phyloP scores from a whole-genome alignment of 1,140 invertebrate species.

The Sipha flava region DNA sequence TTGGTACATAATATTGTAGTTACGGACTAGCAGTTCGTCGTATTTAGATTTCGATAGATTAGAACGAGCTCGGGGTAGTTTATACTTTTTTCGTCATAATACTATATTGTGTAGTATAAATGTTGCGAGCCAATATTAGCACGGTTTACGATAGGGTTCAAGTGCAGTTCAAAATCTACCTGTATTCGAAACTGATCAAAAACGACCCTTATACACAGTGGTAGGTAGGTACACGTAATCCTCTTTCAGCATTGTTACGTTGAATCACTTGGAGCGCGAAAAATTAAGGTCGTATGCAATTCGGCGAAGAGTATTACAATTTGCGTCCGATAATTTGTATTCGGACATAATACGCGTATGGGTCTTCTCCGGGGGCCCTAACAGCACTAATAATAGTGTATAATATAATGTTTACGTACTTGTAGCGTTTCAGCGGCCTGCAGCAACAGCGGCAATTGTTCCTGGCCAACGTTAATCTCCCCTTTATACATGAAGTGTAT shows the following conservation, averaged over 20 bases:
- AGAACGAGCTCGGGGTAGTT: no score
- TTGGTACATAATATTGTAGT: no score
- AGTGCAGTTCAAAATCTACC: no score
- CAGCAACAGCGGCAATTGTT: constrained; percentile 69
- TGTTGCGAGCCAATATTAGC: no score
- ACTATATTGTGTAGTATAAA: no score
- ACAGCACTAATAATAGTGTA: neutral
- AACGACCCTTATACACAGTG: no score
- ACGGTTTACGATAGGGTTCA: no score
- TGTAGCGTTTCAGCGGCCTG: constrained; percentile 78
- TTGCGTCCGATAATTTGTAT: neutral
- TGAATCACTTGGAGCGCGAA: neutral
- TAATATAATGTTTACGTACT: constrained; percentile 40
- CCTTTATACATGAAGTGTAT: constrained; percentile 89
- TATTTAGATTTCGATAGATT: no score
- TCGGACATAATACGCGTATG: neutral
- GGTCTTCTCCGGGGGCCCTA: neutral
- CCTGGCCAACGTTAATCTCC: constrained; percentile 75
- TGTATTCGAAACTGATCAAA: no score
- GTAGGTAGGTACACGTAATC: neutral
- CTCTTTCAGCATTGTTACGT: neutral
- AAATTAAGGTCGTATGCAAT: neutral
- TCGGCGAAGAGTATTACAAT: neutral
- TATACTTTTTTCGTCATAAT: no score
- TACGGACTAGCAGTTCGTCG: no score